A percentile compares a stretch with the other conserved stretches of the same genome.
Evolutionary conservation across 2,888 invertebrate species (phyloP).

Genomic region (Ochropleura leucogaster): DNA sequence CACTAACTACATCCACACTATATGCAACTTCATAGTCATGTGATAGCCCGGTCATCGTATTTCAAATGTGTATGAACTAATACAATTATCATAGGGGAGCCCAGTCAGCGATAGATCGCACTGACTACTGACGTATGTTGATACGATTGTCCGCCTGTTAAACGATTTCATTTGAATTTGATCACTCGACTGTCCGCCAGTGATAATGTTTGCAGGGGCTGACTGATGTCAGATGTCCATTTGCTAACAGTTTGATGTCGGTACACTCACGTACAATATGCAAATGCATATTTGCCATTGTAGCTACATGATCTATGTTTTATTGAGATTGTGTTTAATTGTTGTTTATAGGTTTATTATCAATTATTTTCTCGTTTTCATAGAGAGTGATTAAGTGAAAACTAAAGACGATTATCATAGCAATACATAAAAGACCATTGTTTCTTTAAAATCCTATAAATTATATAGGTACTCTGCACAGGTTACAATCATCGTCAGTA

Average conservation of each 20-base stretch:
- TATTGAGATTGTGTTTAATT: neutral
- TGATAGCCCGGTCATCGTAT: constrained; percentile 49
- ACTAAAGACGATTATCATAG: constrained; percentile 21
- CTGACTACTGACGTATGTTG: constrained; percentile 87
- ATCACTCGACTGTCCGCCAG: constrained; percentile 86
- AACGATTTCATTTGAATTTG: constrained; percentile 89
- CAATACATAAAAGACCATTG: constrained; percentile 20
- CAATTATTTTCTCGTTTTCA: constrained; percentile 11
- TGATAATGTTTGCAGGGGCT: constrained; percentile 84
- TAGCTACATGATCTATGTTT: constrained; percentile 1
- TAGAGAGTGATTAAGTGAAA: constrained; percentile 12
- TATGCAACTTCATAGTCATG: constrained; percentile 16
- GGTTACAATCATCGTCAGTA: constrained; percentile 17
- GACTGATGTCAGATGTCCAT: constrained; percentile 55
- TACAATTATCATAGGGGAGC: constrained; percentile 74
- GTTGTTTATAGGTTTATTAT: neutral
- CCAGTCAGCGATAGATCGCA: constrained; percentile 75
- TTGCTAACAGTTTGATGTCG: constrained; percentile 54
- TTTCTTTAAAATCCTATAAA: constrained; percentile 32
- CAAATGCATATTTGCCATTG: constrained; percentile 43
- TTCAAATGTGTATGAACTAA: constrained; percentile 70
- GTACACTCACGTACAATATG: constrained; percentile 46
- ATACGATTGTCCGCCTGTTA: constrained; percentile 87
- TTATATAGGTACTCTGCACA: constrained; percentile 10
- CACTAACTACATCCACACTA: neutral